Conservation (phyloP, 2,797 vertebrate species). For the Chanos chanos region DNA sequence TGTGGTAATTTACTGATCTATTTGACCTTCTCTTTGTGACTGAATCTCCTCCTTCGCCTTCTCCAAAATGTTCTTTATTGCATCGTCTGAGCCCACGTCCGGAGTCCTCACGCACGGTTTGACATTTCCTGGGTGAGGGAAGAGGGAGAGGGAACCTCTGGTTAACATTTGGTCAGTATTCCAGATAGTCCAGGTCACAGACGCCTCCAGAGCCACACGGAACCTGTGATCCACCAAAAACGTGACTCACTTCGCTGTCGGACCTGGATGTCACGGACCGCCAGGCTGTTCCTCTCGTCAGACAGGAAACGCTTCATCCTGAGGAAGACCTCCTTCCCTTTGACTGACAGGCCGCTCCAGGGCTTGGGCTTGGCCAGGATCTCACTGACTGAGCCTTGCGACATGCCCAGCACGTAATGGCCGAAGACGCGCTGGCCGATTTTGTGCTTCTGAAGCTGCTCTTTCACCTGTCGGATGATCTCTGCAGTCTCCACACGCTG, state of each 20-base stretch:
- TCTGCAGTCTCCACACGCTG: conserved; percentile 84
- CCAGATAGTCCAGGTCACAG: too few species aligned
- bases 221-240: not conserved
- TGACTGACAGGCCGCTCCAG: conserved; percentile 94
- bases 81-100: conserved; percentile 90
- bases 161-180: too few species aligned
- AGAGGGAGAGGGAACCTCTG: not conserved
- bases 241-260: conserved; percentile 87
- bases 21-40: conserved; percentile 87
- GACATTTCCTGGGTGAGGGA: conserved; percentile 81
- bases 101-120: conserved; percentile 90
- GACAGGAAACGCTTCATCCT: conserved; percentile 98
- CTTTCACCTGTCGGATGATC: conserved; percentile 93
- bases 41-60: conserved; percentile 96
- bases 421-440: conserved; percentile 94
- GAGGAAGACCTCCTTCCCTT: conserved; percentile 95
- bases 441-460: conserved; percentile 93
- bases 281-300: conserved; percentile 89
- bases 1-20: too few species aligned
- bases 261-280: conserved; percentile 90
- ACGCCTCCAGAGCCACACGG: not conserved
- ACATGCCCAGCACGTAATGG: conserved; percentile 91
- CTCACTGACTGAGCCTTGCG: conserved; percentile 94
- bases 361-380: conserved; percentile 95
- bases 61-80: conserved; percentile 95